Evolutionary conservation across 2,797 vertebrate genomes (phyloP).

Genomic region (Parambassis ranga): DNA sequence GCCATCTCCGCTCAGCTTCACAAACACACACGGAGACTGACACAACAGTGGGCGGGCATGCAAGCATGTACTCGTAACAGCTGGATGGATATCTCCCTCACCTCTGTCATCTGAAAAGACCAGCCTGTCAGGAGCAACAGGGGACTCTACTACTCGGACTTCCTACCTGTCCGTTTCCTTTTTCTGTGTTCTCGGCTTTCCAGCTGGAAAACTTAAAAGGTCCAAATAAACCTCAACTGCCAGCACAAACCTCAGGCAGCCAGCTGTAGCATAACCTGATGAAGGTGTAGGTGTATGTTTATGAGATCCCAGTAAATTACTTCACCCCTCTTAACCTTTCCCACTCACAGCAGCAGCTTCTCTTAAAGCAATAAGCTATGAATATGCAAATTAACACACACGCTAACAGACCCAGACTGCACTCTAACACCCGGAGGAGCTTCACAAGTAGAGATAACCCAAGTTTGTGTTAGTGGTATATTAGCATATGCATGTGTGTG

Average conservation of each 20-base stretch:
- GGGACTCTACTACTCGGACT: slow-evolving; percentile 16
- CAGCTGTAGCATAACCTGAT: slow-evolving; percentile 7
- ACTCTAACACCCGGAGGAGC: slow-evolving; percentile 29
- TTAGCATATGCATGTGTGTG: not conserved
- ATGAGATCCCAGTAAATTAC: slow-evolving; percentile 15
- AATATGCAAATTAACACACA: slow-evolving; percentile 61
- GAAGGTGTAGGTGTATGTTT: not conserved
- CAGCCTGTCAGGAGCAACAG: slow-evolving; percentile 20
- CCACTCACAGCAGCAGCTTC: slow-evolving; percentile 26
- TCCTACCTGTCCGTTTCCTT: not conserved
- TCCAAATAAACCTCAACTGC: not conserved
- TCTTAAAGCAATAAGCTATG: slow-evolving; percentile 37
- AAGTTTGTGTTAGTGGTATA: not conserved
- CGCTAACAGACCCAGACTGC: slow-evolving; percentile 24
- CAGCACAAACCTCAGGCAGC: slow-evolving; percentile 7
- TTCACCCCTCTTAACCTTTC: slow-evolving; percentile 50
- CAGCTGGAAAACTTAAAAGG: not conserved
- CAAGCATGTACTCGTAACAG: not conserved
- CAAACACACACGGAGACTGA: slow-evolving; percentile 1
- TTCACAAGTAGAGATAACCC: slow-evolving; percentile 22
- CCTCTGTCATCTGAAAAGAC: slow-evolving; percentile 41
- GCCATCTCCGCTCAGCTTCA: slow-evolving; percentile 34
- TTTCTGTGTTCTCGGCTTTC: not conserved
- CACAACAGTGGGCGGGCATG: not conserved
- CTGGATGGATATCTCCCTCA: slow-evolving; percentile 41